phyloP scores from a whole-genome alignment of 2,113 vertebrate genomes.

The Potamarius usumacintae region DNA sequence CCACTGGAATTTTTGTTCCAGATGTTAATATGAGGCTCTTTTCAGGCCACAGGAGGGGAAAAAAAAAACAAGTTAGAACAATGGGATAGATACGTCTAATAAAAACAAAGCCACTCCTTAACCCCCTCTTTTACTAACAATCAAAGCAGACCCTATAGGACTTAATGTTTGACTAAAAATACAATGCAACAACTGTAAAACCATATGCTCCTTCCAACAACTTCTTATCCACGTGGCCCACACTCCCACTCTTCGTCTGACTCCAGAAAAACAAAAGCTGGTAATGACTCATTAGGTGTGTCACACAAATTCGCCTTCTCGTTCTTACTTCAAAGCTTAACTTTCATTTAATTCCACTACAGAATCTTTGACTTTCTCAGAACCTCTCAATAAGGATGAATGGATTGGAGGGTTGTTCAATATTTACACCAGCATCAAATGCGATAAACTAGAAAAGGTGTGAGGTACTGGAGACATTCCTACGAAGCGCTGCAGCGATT shows the following conservation, averaged over 20 bases:
- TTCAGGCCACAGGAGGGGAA: neutral
- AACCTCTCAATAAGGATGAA: neutral
- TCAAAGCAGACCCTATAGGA: neutral
- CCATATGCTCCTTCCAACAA: neutral
- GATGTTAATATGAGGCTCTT: neutral
- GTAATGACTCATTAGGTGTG: conserved; percentile 27
- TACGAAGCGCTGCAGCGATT: neutral
- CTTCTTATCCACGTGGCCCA: neutral
- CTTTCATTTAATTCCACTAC: neutral
- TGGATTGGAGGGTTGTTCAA: neutral
- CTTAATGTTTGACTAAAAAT: neutral
- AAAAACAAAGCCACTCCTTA: neutral
- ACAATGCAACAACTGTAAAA: neutral
- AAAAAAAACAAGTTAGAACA: neutral
- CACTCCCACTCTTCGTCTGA: neutral
- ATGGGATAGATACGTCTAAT: neutral
- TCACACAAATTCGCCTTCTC: neutral
- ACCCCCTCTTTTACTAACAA: neutral
- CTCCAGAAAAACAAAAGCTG: neutral
- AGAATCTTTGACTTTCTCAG: neutral
- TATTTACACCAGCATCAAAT: neutral
- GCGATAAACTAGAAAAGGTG: neutral
- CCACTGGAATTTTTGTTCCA: neutral
- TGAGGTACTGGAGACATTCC: neutral
- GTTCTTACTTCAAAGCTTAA: conserved; percentile 1